A percentile compares a stretch with the other conserved stretches of the same genome.
These are phyloP conservation scores for Eleutherodactylus coqui DNA, from an alignment of 2,797 vertebrate genomes.

Conservation along the genomic window DNA sequence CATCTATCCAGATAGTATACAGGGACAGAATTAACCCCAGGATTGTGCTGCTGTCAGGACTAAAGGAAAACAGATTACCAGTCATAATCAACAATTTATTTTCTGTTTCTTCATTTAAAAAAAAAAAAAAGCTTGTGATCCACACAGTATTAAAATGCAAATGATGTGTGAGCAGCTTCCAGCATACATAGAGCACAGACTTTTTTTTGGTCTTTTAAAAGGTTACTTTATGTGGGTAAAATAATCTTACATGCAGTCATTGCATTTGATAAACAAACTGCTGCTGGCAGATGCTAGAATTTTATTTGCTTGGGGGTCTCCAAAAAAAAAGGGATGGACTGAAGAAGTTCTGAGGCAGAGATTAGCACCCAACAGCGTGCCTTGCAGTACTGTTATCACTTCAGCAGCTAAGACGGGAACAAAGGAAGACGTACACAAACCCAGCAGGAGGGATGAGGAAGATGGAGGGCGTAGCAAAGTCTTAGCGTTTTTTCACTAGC, in stretches of 20 bases:
- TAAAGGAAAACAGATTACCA: too few species aligned
- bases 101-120: neutral
- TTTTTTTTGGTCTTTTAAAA: neutral
- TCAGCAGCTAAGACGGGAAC: slow-evolving; percentile 47
- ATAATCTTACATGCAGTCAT: slow-evolving; percentile 22
- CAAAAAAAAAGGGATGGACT: neutral
- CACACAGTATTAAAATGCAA: neutral
- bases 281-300: slow-evolving; percentile 49
- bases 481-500: slow-evolving; percentile 33
- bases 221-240: slow-evolving; percentile 11
- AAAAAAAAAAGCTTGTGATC: neutral
- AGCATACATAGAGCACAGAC: neutral
- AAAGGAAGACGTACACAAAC: slow-evolving; percentile 52
- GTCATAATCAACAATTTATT: neutral
- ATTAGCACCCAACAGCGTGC: slow-evolving; percentile 57
- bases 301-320: slow-evolving; percentile 35
- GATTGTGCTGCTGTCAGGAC: too few species aligned
- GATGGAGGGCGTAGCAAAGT: slow-evolving; percentile 35
- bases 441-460: slow-evolving; percentile 42
- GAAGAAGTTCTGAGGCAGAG: slow-evolving; percentile 56
- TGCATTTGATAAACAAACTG: slow-evolving; percentile 34
- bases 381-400: slow-evolving; percentile 41
- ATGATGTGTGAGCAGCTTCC: neutral
- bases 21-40: too few species aligned
- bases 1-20: too few species aligned